A percentile compares a stretch with the other conserved stretches of the same genome.
Conservation (phyloP, 1,140 invertebrate genomes). For the Cydia amplana region DNA sequence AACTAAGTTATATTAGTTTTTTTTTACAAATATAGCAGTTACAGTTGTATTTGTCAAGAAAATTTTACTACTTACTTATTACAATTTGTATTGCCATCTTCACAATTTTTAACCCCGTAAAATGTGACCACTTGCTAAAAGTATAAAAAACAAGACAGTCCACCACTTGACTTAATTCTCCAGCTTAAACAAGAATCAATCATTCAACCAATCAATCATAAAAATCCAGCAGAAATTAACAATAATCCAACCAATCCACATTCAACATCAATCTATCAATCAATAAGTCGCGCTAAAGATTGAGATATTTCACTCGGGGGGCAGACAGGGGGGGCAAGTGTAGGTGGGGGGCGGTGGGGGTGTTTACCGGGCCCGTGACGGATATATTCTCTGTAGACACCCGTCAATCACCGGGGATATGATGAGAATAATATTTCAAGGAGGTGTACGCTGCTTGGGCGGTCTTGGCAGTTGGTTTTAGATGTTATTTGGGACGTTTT, state of each 20-base stretch:
- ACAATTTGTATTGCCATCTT: too few relatives aligned
- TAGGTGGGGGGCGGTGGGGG: constrained; percentile 36
- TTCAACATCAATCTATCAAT: constrained; percentile 66
- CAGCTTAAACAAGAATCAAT: neutral
- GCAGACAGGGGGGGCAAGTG: constrained; percentile 34
- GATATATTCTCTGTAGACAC: constrained; percentile 75
- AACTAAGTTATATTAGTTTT: too few relatives aligned
- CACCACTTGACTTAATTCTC: neutral
- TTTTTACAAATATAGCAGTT: too few relatives aligned
- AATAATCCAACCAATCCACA: constrained; percentile 18
- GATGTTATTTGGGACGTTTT: neutral
- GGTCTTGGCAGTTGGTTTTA: constrained; percentile 51
- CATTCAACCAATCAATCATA: constrained; percentile 23
- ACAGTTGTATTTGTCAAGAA: too few relatives aligned
- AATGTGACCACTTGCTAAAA: neutral
- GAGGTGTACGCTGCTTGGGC: constrained; percentile 39
- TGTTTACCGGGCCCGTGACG: constrained; percentile 66
- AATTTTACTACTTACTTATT: too few relatives aligned
- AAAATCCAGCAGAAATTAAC: constrained; percentile 16
- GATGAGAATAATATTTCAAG: constrained; percentile 77
- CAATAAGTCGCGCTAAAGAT: constrained; percentile 74
- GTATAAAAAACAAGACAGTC: neutral
- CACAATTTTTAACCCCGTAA: too few relatives aligned
- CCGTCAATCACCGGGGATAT: constrained; percentile 75
- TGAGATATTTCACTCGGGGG: constrained; percentile 68